These are phyloP conservation scores for Pterocles burchelli DNA, from an alignment of 2,113 vertebrate species.

Conservation along the genomic window DNA sequence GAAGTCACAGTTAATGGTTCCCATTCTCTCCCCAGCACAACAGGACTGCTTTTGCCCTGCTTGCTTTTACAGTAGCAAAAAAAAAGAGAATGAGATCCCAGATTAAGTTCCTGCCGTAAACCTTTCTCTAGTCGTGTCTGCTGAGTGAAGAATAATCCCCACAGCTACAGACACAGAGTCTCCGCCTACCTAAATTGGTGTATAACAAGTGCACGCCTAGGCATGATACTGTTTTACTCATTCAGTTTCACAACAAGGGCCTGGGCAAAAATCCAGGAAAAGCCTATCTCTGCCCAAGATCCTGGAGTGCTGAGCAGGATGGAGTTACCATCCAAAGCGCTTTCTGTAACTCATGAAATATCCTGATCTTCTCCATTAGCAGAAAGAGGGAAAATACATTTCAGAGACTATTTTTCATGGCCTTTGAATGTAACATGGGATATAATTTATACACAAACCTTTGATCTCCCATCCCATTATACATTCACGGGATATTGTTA, in stretches of 20 bases:
- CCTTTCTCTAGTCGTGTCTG: background rate
- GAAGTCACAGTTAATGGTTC: background rate
- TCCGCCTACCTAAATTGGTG: background rate
- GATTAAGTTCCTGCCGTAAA: background rate
- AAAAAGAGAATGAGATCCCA: background rate
- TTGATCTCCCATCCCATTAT: background rate
- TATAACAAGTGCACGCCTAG: background rate
- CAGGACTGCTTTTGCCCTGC: background rate
- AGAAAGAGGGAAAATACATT: background rate
- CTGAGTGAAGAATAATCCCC: background rate
- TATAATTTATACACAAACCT: background rate
- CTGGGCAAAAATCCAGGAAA: background rate
- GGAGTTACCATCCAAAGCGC: background rate
- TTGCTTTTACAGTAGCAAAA: background rate
- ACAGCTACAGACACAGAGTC: slow-evolving; percentile 1
- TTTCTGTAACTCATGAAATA: background rate
- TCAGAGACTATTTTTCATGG: background rate
- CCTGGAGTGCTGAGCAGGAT: background rate
- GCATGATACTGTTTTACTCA: background rate
- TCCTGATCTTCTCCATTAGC: background rate
- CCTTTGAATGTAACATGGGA: background rate
- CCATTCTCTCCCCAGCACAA: background rate
- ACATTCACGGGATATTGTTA: background rate
- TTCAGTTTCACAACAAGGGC: background rate
- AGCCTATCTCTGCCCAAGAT: background rate